Conservation (phyloP, 2,113 vertebrate genomes). For the Melanerpes aurifrons region DNA sequence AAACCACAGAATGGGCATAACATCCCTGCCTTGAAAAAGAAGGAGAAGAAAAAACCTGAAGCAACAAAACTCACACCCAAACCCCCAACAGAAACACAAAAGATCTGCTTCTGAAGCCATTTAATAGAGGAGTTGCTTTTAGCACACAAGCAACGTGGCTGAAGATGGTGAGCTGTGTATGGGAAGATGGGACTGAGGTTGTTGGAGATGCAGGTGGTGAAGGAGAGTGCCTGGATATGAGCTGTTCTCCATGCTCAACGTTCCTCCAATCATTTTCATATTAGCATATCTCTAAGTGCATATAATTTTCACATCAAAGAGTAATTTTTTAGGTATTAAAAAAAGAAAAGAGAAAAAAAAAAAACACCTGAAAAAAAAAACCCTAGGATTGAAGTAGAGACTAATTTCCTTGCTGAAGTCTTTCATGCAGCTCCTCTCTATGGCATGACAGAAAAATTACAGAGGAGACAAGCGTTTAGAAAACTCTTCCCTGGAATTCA, state of each 20-base stretch:
- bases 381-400: slow-evolving; percentile 66
- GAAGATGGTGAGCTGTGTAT: not conserved
- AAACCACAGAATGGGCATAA: rapidly evolving
- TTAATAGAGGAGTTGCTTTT: not conserved
- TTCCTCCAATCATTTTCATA: slow-evolving; percentile 69
- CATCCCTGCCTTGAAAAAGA: not conserved
- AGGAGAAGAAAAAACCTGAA: rapidly evolving
- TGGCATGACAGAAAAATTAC: slow-evolving; percentile 77
- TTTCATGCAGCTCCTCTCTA: slow-evolving; percentile 72
- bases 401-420: slow-evolving; percentile 73
- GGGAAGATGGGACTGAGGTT: not conserved
- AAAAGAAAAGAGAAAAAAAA: not conserved
- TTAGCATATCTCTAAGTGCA: slow-evolving; percentile 79
- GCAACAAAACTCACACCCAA: no score
- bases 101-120: not conserved
- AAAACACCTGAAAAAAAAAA: not conserved
- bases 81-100: not conserved
- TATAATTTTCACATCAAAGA: slow-evolving; percentile 83
- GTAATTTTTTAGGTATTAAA: slow-evolving; percentile 54
- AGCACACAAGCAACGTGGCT: not conserved
- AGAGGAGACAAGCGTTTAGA: slow-evolving; percentile 69
- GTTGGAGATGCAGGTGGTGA: slow-evolving; percentile 34
- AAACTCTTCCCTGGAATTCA: slow-evolving; percentile 61
- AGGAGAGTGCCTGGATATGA: not conserved
- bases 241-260: slow-evolving; percentile 33